These are phyloP conservation scores for Molossus alvarezi DNA, from an alignment of 2,797 vertebrate genomes.

Conservation along the genomic window DNA sequence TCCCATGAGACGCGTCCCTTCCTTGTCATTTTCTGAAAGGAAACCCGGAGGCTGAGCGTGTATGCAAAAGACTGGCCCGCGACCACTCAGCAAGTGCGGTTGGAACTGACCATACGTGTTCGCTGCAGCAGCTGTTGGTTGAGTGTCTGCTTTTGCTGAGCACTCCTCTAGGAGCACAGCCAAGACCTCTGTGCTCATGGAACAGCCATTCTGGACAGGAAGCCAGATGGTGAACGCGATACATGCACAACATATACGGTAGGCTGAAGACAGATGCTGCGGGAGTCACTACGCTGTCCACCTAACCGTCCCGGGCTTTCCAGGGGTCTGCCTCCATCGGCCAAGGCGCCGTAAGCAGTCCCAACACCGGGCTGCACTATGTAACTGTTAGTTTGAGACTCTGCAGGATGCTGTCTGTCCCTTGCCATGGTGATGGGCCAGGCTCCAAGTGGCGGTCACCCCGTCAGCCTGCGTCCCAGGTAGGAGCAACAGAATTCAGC, in stretches of 20 bases:
- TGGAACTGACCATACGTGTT: neutral
- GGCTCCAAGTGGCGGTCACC: neutral
- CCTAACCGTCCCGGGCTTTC: neutral
- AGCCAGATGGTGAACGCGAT: neutral
- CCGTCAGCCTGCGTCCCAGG: neutral
- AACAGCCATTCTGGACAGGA: neutral
- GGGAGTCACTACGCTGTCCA: neutral
- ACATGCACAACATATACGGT: neutral
- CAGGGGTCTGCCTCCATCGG: neutral
- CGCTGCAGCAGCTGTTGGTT: neutral
- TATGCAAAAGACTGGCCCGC: neutral
- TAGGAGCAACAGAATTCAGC: neutral
- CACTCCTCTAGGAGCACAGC: neutral
- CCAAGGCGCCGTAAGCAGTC: neutral
- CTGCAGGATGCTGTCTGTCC: neutral
- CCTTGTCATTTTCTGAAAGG: conserved; percentile 22
- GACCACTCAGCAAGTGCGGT: neutral
- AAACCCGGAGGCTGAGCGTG: neutral
- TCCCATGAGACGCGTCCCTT: neutral
- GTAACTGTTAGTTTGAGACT: neutral
- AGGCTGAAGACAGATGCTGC: neutral
- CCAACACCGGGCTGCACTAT: neutral
- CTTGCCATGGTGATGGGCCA: neutral
- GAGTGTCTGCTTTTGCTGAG: neutral
- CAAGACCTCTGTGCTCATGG: neutral